Evolutionary conservation across 2,888 invertebrate species (phyloP), one percentile per base, ranked within the genome.

Genomic region (Lasioglossum figueresi): DNA sequence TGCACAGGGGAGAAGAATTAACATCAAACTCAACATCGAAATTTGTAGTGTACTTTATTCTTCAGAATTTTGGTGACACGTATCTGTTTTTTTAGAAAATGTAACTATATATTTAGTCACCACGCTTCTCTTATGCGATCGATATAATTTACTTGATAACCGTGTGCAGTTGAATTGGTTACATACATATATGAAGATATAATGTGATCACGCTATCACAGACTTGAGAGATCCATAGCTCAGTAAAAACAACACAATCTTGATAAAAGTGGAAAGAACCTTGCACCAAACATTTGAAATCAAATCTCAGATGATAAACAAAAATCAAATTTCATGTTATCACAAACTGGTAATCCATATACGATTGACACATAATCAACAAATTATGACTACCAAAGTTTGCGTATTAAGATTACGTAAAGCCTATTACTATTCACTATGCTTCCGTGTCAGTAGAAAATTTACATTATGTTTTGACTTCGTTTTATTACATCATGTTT

Each of bases 1-100:
- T 31, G 27, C 70, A 68, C n/a, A 72, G 34, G 68, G 52, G 43
- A 52, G 43, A 79, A 71, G 16, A 79, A 31, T 83, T 82, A 66
- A 66, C 23, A 31, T 78, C 3, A 71, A 83, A 75, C 8, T 48
- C 31, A 63, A 80, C 31, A 76, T 45, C 14, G 48, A 76, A 66
- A 79, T 80, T 80, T 74, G 56, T 63, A 84, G 34, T 70, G 77
- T 77, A 10, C 14, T 80, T 84, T 74, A 84, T 85, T 85, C 52
- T 66, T 27, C 40, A 76, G 16, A 56, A 73, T 76, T 59, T 79
- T 73, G n/a, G 66, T 70, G 66, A 83, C 66, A 40, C 56, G 40
- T n/a, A 83, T 79, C 48, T 78, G 37, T 76, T 76, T 79, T 43
- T 45, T 40, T 34, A 71, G n/a, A 45, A 45, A 76, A 84, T 83